Percentiles rank a stretch among this genome's conserved stretches.
Conservation (phyloP, 2,888 invertebrate genomes). For the Camponotus fellah region DNA sequence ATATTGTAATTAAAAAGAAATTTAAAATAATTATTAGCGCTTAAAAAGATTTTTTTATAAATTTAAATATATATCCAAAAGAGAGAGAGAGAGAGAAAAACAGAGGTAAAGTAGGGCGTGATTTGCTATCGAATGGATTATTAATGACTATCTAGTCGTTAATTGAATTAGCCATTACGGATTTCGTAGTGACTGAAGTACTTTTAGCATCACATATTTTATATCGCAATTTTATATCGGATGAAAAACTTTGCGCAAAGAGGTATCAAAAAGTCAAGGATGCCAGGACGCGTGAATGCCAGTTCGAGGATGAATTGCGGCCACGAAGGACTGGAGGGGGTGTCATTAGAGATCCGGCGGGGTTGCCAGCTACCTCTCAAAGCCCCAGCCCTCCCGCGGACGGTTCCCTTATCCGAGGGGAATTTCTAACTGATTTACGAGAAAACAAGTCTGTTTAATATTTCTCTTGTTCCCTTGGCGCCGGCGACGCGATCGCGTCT, state of each 20-base stretch:
- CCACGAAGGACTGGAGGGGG: constrained; percentile 69
- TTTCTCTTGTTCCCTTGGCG: constrained; percentile 83
- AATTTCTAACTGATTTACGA: constrained; percentile 85
- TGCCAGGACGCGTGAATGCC: constrained; percentile 65
- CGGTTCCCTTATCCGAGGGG: constrained; percentile 77
- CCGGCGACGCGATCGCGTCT: constrained; percentile 79
- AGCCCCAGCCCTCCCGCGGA: constrained; percentile 78
- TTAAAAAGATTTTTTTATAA: constrained; percentile 8
- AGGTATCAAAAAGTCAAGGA: constrained; percentile 64
- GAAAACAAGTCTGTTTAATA: constrained; percentile 86
- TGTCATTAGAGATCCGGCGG: constrained; percentile 81
- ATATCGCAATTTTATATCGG: background rate
- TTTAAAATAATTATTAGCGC: background rate
- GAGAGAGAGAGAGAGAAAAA: too few species aligned
- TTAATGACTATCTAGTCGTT: constrained; percentile 51
- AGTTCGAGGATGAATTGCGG: constrained; percentile 75
- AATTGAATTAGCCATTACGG: background rate
- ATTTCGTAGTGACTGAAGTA: background rate
- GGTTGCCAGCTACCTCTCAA: constrained; percentile 77
- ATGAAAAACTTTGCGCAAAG: constrained; percentile 29
- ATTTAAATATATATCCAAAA: constrained; percentile 44
- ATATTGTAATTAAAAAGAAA: background rate
- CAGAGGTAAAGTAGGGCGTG: too few species aligned
- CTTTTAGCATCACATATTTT: background rate
- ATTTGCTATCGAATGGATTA: constrained; percentile 44